Percentiles rank a stretch among this genome's conserved stretches.
Evolutionary conservation across 2,888 invertebrate species (phyloP).

Genomic region (Agrochola litura): DNA sequence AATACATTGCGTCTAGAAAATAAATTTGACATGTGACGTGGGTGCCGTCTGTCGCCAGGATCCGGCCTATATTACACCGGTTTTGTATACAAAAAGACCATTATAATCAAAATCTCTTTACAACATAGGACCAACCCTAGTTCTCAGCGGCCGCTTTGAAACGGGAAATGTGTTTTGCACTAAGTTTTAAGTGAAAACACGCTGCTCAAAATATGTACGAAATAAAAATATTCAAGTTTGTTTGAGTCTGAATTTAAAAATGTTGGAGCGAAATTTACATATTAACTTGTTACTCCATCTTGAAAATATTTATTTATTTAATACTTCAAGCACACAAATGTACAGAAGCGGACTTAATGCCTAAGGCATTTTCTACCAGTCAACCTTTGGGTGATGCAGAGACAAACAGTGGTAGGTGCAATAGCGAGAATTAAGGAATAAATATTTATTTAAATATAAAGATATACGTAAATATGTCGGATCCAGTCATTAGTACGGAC

Average conservation of each 20-base stretch:
- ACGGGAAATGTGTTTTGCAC: slow-evolving; percentile 9
- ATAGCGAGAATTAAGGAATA: no score
- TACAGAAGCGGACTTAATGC: no score
- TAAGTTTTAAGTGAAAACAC: slow-evolving; percentile 23
- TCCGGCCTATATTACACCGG: slow-evolving; percentile 4
- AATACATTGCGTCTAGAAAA: slow-evolving; percentile 45
- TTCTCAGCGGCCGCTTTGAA: neutral
- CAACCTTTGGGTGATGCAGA: no score
- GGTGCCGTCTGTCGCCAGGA: slow-evolving; percentile 41
- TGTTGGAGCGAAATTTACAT: slow-evolving; percentile 14
- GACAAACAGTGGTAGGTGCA: no score
- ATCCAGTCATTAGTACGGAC: no score
- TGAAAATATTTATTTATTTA: neutral
- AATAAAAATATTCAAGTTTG: slow-evolving; percentile 34
- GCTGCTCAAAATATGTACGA: neutral
- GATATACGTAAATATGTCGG: no score
- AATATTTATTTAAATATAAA: no score
- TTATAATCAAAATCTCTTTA: neutral
- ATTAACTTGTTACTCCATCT: slow-evolving; percentile 13
- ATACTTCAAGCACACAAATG: no score
- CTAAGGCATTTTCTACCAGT: no score
- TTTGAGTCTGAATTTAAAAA: slow-evolving; percentile 15
- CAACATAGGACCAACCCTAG: neutral
- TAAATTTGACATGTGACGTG: slow-evolving; percentile 57
- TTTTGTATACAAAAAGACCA: slow-evolving; percentile 5